Evolutionary conservation across 2,888 invertebrate genomes (phyloP).

Genomic region (Drepanosiphum platanoidis): DNA sequence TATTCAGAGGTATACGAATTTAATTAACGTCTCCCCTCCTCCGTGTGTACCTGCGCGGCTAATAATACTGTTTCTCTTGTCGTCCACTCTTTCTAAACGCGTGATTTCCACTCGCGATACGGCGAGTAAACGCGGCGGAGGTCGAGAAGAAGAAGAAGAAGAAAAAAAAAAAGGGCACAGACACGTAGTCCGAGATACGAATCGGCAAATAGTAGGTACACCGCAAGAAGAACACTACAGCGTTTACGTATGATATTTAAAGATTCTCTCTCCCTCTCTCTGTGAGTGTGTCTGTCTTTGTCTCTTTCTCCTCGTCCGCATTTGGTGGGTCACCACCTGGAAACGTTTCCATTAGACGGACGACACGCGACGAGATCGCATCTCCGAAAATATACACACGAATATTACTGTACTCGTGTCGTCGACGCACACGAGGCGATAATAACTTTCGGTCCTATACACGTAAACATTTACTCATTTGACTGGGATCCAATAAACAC

Average conservation of each 20-base stretch:
- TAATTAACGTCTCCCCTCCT: slow-evolving; percentile 16
- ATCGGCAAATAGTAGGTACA: neutral
- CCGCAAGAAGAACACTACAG: neutral
- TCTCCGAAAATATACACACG: neutral
- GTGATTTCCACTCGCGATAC: slow-evolving; percentile 2
- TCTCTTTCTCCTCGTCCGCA: neutral
- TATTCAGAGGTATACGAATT: slow-evolving; percentile 16
- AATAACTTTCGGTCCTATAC: neutral
- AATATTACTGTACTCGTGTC: neutral
- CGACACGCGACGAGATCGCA: slow-evolving; percentile 29
- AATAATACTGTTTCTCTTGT: neutral
- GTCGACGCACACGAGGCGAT: neutral
- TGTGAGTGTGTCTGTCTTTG: neutral
- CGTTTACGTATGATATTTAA: neutral
- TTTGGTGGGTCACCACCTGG: no score
- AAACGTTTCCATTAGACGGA: slow-evolving; percentile 27
- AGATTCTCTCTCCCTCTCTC: neutral
- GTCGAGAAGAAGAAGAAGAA: no score
- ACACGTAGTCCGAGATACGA: slow-evolving; percentile 27
- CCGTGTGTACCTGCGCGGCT: neutral
- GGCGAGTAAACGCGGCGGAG: neutral
- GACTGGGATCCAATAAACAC: neutral
- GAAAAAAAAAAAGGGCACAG: neutral
- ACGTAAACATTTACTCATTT: neutral
- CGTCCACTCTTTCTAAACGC: neutral